These are phyloP conservation scores for Synanthedon myopaeformis DNA, from an alignment of 2,888 invertebrate species.

Conservation along the genomic window DNA sequence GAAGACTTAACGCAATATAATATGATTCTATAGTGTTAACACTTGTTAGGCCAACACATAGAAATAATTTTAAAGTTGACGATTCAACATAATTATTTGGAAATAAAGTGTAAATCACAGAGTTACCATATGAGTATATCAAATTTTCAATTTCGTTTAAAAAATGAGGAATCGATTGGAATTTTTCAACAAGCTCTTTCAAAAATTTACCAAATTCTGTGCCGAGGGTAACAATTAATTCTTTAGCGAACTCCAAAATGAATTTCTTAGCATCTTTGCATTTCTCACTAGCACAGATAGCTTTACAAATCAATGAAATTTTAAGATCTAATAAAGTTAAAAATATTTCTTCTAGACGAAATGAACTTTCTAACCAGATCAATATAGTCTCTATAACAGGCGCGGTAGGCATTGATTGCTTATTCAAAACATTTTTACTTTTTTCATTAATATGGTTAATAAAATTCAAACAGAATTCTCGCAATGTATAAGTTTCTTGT, in stretches of 20 bases:
- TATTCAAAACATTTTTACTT: conserved; percentile 3
- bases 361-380: conserved; percentile 8
- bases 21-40: conserved; percentile 13
- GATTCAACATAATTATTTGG: too few species aligned
- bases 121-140: too few species aligned
- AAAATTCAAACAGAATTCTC: conserved; percentile 12
- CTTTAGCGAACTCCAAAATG: neutral
- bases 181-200: conserved; percentile 12
- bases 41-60: neutral
- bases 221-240: conserved; percentile 10
- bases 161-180: conserved; percentile 6
- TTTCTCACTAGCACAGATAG: conserved; percentile 4
- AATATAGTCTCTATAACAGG: conserved; percentile 16
- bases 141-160: neutral
- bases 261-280: neutral
- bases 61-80: neutral
- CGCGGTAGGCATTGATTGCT: conserved; percentile 7
- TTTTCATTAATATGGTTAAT: conserved; percentile 9
- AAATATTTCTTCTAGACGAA: conserved; percentile 17
- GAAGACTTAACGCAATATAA: conserved; percentile 16
- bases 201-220: conserved; percentile 16
- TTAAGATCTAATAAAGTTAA: conserved; percentile 20
- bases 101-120: too few species aligned
- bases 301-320: conserved; percentile 13
- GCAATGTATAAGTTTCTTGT: conserved; percentile 5